Evolutionary conservation across 2,113 vertebrate species (phyloP), one percentile per base, ranked within the genome.

Genomic region (Sorex fumeus): DNA sequence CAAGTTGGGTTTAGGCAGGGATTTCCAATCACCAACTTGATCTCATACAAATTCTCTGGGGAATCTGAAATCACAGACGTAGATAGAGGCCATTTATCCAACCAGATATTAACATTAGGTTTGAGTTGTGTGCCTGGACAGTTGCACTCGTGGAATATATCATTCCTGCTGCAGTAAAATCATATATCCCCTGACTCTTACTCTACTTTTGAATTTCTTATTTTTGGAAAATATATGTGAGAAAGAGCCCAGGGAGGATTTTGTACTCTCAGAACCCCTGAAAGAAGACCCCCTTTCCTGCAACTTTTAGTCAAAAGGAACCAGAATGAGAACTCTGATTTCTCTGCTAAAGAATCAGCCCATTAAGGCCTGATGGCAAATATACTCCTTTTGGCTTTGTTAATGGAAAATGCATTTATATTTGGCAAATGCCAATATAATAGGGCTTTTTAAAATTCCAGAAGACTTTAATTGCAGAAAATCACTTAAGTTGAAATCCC

Each of bases 381-480:
- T 78, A 81, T 77, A 82, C 64, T 93, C n/a, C 34, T 88, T 86
- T 93, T 96, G 91, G 90, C 84, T 21, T 15, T 62, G 32, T 77
- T 53, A 19, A 70, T 95, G 92, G 93, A 97, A 97, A 97, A 96
- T 85, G 47, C 95, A 97, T 97, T 97, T 96, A 67, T 74, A 30
- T 88, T 86, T 94, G 87, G 88, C 84, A 95, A 95, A 95, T 83
- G 53, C 76, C 50, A 95, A 34, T 74, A 62, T 74, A 80, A 74
- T 89, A 76, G 84, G 64, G 64, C 72, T 97, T 96, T 96, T 91
- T 25, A 88, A 96, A 96, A 96, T 95, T 81, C 89, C 94, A 91
- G 94, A 70, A 86, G 87, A 86, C 90, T 95, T 96, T 95, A 95
- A 94, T 95, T 95, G 93, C 77, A 95, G 90, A 96, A 96, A 97